phyloP scores from a whole-genome alignment of 64 coral and sea anemone species.

The Cladopsammia gracilis region DNA sequence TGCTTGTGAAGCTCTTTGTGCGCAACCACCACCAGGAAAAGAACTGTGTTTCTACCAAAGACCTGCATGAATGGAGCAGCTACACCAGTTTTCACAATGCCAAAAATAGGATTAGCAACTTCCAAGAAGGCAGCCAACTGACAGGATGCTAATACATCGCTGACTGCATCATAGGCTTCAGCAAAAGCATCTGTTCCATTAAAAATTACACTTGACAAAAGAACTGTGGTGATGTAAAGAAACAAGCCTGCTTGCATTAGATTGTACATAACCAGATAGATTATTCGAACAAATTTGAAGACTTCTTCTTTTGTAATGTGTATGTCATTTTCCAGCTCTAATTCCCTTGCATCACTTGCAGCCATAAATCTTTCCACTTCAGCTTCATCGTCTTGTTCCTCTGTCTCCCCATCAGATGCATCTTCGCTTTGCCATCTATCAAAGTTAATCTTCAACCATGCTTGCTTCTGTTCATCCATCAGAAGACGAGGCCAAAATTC shows the following conservation, averaged over 20 bases:
- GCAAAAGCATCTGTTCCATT: constrained; percentile 63
- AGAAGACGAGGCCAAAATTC: constrained; percentile 90
- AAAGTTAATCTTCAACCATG: constrained; percentile 97
- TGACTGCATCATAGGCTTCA: constrained; percentile 83
- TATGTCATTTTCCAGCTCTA: constrained; percentile 74
- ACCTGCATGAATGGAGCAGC: constrained; percentile 82
- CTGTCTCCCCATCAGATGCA: constrained; percentile 80
- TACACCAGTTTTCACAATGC: constrained; percentile 85
- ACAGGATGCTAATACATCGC: constrained; percentile 93
- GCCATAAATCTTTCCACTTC: constrained; percentile 73
- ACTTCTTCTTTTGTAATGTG: constrained; percentile 66
- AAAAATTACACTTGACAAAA: constrained; percentile 47
- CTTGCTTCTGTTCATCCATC: constrained; percentile 81
- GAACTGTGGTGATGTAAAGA: constrained; percentile 44
- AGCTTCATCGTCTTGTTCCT: constrained; percentile 69
- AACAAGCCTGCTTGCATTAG: constrained; percentile 62
- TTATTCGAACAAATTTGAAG: constrained; percentile 52
- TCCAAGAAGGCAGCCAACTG: constrained; percentile 94
- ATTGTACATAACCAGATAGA: constrained; percentile 80
- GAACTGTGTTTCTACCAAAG: constrained; percentile 79
- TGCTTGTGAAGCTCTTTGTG: constrained; percentile 77
- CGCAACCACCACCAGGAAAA: constrained; percentile 86
- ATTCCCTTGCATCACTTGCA: constrained; percentile 65
- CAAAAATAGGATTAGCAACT: constrained; percentile 77
- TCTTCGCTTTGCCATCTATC: constrained; percentile 97